phyloP scores from a whole-genome alignment of 2,113 vertebrate genomes.

The Rhinoptilus africanus region DNA sequence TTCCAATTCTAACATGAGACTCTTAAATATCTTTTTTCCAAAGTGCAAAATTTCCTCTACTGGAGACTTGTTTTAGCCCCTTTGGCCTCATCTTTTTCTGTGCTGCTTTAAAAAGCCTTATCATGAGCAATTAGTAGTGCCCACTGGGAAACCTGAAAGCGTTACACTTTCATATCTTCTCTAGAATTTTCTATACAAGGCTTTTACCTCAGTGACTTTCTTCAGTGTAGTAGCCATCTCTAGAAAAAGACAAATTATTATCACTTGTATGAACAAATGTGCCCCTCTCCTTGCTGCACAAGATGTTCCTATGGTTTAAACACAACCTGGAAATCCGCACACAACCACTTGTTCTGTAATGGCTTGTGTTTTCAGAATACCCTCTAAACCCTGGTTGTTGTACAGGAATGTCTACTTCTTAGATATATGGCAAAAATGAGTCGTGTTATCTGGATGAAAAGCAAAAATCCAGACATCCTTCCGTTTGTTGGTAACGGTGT shows the following conservation, averaged over 20 bases:
- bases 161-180: not conserved
- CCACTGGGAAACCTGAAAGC: not conserved
- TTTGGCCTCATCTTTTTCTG: constrained; percentile 34
- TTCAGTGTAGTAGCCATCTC: not conserved
- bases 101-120: constrained; percentile 19
- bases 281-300: not conserved
- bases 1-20: constrained; percentile 49
- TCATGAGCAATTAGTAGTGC: not conserved
- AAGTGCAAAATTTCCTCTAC: constrained; percentile 47
- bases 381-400: not conserved
- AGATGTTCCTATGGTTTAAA: not conserved
- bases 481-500: not conserved
- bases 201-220: not conserved
- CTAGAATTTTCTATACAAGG: not conserved
- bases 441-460: constrained; percentile 32
- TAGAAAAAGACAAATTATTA: not conserved
- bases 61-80: constrained; percentile 42
- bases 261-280: not conserved
- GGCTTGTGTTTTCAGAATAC: not conserved
- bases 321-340: not conserved
- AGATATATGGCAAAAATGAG: not conserved
- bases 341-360: not conserved
- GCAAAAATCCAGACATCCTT: not conserved
- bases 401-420: not conserved
- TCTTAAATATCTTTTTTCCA: not conserved